These are phyloP conservation scores for Serinus canaria DNA, from an alignment of 2,113 vertebrate genomes.

Conservation along the genomic window DNA sequence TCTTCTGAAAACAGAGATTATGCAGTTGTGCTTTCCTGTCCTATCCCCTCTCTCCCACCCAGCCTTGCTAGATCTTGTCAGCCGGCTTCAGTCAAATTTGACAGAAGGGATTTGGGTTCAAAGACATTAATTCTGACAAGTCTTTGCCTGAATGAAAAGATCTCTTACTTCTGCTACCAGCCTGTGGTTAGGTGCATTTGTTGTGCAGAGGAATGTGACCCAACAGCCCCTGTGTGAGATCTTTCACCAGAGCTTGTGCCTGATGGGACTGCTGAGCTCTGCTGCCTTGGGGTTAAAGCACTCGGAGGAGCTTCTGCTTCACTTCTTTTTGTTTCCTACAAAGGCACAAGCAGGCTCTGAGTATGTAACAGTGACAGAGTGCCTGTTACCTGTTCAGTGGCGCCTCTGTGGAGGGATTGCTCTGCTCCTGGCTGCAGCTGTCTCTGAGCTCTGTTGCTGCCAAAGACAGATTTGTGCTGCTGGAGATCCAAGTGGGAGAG, in stretches of 20 bases:
- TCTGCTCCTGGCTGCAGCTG: background rate
- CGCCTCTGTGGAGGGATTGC: background rate
- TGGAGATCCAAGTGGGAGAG: background rate
- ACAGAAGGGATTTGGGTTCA: background rate
- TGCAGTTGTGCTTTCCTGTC: background rate
- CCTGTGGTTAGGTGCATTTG: background rate
- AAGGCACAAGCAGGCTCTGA: background rate
- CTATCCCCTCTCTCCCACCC: background rate
- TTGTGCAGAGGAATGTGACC: background rate
- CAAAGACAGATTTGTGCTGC: background rate
- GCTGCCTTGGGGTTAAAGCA: background rate
- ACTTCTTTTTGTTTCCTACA: background rate
- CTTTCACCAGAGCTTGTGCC: background rate
- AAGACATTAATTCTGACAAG: background rate
- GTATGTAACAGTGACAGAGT: background rate
- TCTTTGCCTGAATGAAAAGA: background rate
- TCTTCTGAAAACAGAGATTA: background rate
- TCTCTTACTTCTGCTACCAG: background rate
- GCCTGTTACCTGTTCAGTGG: background rate
- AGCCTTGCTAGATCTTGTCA: background rate
- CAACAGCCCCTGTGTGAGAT: fast-evolving
- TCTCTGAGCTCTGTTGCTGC: background rate
- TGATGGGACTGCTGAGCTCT: background rate
- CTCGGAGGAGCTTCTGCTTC: background rate
- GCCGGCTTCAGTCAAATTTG: background rate